Evolutionary conservation across 2,113 vertebrate species (phyloP).

Genomic region (Triplophysa siluroides): DNA sequence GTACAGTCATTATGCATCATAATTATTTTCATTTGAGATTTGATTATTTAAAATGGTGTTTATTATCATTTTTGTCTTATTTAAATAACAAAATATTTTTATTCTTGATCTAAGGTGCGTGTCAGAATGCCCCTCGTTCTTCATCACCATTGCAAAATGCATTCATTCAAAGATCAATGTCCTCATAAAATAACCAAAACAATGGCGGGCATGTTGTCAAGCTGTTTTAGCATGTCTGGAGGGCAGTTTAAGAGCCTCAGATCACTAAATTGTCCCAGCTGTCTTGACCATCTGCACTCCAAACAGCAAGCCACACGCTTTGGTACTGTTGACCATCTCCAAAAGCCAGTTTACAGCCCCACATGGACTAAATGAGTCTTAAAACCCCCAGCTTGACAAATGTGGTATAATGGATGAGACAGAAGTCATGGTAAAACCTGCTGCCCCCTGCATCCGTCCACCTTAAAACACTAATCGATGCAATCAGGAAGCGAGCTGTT

Average conservation of each 20-base stretch:
- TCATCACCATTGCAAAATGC: constrained; percentile 50
- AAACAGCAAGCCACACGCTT: constrained; percentile 67
- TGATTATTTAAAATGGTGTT: not conserved
- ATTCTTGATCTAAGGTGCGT: not conserved
- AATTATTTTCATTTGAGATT: too few species aligned
- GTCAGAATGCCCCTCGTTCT: not conserved
- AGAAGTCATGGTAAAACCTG: constrained; percentile 66
- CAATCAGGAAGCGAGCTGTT: constrained; percentile 59
- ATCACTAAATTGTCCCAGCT: constrained; percentile 81
- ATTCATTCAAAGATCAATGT: constrained; percentile 59
- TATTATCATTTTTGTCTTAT: too few species aligned
- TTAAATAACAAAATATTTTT: not conserved
- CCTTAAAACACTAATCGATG: constrained; percentile 62
- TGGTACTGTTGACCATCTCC: constrained; percentile 77
- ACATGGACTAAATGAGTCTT: constrained; percentile 71
- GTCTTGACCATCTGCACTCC: constrained; percentile 80
- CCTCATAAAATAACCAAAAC: constrained; percentile 56
- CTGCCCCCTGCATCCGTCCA: constrained; percentile 61
- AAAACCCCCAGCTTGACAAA: constrained; percentile 65
- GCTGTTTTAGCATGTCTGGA: constrained; percentile 76
- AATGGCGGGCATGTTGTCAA: constrained; percentile 67
- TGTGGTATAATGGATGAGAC: constrained; percentile 73
- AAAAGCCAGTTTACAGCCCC: constrained; percentile 76
- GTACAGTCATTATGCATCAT: too few species aligned
- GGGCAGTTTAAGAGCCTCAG: constrained; percentile 75